Percentiles rank a stretch among this genome's conserved stretches.
These are phyloP conservation scores for Pseudococcus jackbeardsleyi DNA, from an alignment of 2,888 invertebrate genomes.

Conservation along the genomic window DNA sequence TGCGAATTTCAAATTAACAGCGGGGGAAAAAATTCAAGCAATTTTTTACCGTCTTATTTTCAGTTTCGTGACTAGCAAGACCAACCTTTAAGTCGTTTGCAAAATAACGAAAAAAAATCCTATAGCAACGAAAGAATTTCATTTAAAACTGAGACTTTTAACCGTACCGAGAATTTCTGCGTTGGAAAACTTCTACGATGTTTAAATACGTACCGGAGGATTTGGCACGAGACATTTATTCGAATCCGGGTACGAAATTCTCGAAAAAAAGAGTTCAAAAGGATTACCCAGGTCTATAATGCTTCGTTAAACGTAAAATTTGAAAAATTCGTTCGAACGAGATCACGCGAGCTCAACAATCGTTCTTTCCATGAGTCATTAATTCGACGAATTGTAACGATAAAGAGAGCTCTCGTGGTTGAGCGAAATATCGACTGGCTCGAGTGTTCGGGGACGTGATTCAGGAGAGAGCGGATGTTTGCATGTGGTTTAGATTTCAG, in stretches of 20 bases:
- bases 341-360: background rate
- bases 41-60: background rate
- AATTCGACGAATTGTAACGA: constrained; percentile 32
- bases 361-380: background rate
- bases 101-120: background rate
- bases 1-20: background rate
- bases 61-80: background rate
- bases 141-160: background rate
- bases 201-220: constrained; percentile 13
- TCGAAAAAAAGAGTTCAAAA: background rate
- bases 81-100: background rate
- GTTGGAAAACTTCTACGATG: background rate
- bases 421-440: background rate
- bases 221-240: constrained; percentile 2
- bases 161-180: background rate
- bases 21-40: no score
- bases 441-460: background rate
- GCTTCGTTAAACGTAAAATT: constrained; percentile 6
- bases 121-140: background rate
- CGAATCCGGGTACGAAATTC: background rate
- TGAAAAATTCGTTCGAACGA: constrained; percentile 15
- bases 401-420: background rate
- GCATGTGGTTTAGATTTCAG: background rate
- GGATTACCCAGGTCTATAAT: background rate
- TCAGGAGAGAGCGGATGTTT: background rate